Conservation (phyloP, 2,797 vertebrate species). For the Coranthus polyacanthus region DNA sequence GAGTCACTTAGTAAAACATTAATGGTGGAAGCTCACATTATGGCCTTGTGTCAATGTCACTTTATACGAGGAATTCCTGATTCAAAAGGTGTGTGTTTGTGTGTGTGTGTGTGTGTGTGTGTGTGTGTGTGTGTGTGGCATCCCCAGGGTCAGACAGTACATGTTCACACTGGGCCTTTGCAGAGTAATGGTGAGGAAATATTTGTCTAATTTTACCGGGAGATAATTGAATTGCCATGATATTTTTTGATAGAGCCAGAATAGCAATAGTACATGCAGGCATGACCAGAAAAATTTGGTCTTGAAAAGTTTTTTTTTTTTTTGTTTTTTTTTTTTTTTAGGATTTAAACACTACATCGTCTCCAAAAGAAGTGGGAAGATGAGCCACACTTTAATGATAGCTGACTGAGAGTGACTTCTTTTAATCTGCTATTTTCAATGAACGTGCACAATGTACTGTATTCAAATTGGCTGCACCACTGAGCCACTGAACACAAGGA, state of each 20-base stretch:
- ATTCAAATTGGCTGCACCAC: no score
- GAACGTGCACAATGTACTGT: no score
- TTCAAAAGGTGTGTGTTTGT: no score
- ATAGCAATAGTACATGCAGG: conserved; percentile 47
- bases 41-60: no score
- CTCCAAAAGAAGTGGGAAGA: background rate
- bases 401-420: background rate
- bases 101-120: background rate
- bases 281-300: conserved; percentile 47
- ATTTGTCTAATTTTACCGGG: conserved; percentile 82
- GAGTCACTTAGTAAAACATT: no score
- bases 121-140: conserved; percentile 23
- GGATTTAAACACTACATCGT: no score
- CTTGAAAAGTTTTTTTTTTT: background rate
- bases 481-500: no score
- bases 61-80: no score
- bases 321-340: no score
- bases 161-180: conserved; percentile 36
- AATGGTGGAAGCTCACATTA: no score
- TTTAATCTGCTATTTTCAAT: background rate
- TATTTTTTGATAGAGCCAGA: conserved; percentile 70
- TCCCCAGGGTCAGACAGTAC: conserved; percentile 65
- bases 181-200: conserved; percentile 69
- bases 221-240: conserved; percentile 79
- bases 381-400: conserved; percentile 12